phyloP scores from a whole-genome alignment of 1,140 invertebrate species.

The Drosophila eugracilis region DNA sequence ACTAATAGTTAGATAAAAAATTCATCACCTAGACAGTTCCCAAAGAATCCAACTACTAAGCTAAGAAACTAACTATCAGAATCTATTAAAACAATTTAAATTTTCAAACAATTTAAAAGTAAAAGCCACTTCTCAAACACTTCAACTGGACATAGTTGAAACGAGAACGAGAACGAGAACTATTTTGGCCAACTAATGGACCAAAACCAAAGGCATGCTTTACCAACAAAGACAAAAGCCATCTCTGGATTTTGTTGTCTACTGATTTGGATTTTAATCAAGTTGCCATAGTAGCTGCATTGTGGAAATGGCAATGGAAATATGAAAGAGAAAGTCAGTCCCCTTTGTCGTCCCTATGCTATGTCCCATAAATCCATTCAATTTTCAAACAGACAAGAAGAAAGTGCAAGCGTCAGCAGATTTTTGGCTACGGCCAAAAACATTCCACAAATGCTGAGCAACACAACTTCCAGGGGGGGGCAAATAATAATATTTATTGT shows the following conservation, averaged over 20 bases:
- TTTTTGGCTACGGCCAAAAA: conserved; percentile 49
- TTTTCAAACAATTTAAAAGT: neutral
- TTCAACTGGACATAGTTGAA: neutral
- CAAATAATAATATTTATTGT: conserved; percentile 75
- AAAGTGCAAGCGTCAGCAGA: conserved; percentile 75
- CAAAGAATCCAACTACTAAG: too few species aligned
- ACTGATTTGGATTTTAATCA: conserved; percentile 65
- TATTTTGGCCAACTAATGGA: conserved; percentile 35
- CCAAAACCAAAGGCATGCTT: conserved; percentile 9
- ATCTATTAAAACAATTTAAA: neutral
- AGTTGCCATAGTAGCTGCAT: conserved; percentile 44
- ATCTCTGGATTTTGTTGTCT: conserved; percentile 33
- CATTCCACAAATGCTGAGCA: conserved; percentile 43
- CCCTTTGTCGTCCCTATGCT: conserved; percentile 14
- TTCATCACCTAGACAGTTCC: neutral
- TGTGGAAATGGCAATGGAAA: neutral
- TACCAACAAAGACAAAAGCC: conserved; percentile 6
- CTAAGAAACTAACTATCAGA: too few species aligned
- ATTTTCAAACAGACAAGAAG: conserved; percentile 73
- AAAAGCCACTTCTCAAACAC: neutral
- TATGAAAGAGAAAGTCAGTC: neutral
- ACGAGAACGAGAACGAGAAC: conserved; percentile 15
- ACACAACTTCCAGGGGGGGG: conserved; percentile 53
- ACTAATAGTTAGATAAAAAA: neutral
- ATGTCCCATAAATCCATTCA: conserved; percentile 68